Percentiles rank a stretch among this genome's conserved stretches.
phyloP scores from a whole-genome alignment of 2,888 invertebrate species.

The Bellardia pandia region DNA sequence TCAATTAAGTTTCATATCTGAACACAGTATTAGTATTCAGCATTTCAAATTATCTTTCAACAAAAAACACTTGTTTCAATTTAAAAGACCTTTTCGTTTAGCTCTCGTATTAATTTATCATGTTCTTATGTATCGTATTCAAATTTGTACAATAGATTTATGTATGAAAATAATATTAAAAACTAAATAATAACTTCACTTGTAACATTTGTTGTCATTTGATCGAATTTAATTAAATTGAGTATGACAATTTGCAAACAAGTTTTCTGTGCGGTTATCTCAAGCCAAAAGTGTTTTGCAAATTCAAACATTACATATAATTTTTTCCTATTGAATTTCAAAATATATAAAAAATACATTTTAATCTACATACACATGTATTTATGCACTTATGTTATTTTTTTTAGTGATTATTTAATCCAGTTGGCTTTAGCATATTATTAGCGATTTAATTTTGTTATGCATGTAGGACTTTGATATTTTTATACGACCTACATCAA shows the following conservation, averaged over 20 bases:
- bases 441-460: conserved; percentile 20
- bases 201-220: conserved; percentile 39
- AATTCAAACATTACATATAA: background rate
- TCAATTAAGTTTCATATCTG: too few relatives aligned
- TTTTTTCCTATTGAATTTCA: background rate
- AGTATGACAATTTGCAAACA: conserved; percentile 57
- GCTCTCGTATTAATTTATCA: background rate
- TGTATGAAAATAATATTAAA: conserved; percentile 28
- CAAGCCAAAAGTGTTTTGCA: conserved; percentile 34
- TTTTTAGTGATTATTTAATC: conserved; percentile 39
- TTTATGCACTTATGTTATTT: background rate
- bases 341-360: conserved; percentile 29
- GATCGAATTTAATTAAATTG: conserved; percentile 67
- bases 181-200: conserved; percentile 55
- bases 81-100: background rate
- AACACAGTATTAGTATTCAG: too few relatives aligned
- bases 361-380: conserved; percentile 21
- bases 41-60: too few relatives aligned
- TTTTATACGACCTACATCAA: conserved; percentile 68
- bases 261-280: conserved; percentile 31
- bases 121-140: background rate
- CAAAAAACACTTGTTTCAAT: background rate
- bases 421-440: conserved; percentile 47
- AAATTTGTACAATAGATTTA: conserved; percentile 22
- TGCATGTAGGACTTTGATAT: conserved; percentile 49